These are phyloP conservation scores for Sula dactylatra DNA, from an alignment of 2,113 vertebrate species.

Conservation along the genomic window DNA sequence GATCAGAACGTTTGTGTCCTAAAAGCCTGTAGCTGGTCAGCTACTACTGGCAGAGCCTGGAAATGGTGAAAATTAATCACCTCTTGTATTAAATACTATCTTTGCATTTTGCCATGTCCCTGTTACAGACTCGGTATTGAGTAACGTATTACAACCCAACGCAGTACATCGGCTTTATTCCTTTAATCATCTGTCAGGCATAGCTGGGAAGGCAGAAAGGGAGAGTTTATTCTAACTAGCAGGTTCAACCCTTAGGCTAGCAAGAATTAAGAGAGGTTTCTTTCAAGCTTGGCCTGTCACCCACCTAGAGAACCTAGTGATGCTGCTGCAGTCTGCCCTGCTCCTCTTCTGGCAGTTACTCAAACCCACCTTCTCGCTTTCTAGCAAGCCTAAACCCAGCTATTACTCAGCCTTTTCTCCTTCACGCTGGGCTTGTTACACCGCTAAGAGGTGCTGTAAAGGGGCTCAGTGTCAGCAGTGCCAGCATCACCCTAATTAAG, in stretches of 20 bases:
- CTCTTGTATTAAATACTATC: background rate
- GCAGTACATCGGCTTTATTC: background rate
- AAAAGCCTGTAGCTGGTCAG: background rate
- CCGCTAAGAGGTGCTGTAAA: background rate
- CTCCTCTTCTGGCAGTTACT: background rate
- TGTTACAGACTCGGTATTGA: background rate
- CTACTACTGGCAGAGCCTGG: background rate
- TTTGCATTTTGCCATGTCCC: background rate
- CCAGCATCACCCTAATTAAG: background rate
- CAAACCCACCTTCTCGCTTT: background rate
- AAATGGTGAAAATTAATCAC: background rate
- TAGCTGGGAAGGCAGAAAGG: background rate
- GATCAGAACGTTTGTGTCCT: fast-evolving
- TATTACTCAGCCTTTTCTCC: background rate
- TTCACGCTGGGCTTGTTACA: background rate
- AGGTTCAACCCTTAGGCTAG: background rate
- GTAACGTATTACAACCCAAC: background rate
- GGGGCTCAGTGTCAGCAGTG: background rate
- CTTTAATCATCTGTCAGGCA: background rate
- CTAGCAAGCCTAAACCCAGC: background rate
- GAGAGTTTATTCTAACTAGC: background rate
- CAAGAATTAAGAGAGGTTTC: background rate
- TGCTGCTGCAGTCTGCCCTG: fast-evolving
- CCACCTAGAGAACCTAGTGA: background rate
- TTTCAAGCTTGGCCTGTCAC: background rate